Conservation (phyloP, 2,113 vertebrate genomes). For the Microcebus jonahi region DNA sequence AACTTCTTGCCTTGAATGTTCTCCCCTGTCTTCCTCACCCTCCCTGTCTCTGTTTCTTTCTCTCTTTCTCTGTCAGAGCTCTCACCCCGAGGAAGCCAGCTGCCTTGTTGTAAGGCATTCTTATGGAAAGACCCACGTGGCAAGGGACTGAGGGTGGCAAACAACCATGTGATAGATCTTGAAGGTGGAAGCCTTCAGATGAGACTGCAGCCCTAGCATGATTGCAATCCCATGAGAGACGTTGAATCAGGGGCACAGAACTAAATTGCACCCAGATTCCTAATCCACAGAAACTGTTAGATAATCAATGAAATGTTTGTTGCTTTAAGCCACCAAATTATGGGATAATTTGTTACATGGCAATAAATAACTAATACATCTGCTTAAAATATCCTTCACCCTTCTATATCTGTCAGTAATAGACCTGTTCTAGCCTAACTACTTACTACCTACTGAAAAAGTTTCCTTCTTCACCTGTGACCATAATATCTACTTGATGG, state of each 20-base stretch:
- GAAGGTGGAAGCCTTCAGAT: background rate
- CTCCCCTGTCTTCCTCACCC: background rate
- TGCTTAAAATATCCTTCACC: background rate
- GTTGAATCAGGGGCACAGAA: background rate
- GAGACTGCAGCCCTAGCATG: background rate
- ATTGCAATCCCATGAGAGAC: background rate
- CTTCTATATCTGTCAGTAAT: background rate
- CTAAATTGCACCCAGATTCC: background rate
- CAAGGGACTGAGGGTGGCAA: background rate
- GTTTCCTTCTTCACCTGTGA: background rate
- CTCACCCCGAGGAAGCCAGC: background rate
- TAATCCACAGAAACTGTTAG: background rate
- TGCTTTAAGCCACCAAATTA: background rate
- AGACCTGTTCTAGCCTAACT: background rate
- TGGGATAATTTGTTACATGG: background rate
- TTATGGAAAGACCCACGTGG: background rate
- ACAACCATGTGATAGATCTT: background rate
- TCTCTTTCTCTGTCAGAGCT: background rate
- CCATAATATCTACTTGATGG: background rate
- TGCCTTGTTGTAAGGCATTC: background rate
- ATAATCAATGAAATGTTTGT: background rate
- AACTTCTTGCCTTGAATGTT: background rate
- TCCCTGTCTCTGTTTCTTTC: background rate
- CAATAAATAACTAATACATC: background rate
- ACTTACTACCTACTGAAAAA: background rate